phyloP scores from a whole-genome alignment of 2,113 vertebrate genomes.

The Scomber colias region DNA sequence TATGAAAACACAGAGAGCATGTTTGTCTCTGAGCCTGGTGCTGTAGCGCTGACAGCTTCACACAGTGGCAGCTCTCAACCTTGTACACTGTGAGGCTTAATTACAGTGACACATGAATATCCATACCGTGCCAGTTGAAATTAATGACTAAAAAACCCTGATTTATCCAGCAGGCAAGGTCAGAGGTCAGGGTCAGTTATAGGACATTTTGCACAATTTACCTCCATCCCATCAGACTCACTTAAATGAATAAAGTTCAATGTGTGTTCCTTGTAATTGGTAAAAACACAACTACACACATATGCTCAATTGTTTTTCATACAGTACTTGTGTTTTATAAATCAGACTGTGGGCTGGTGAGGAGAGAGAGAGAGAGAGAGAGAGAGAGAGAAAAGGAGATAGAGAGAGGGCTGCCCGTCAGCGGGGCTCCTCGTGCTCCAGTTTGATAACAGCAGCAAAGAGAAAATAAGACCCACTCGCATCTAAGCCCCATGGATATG shows the following conservation, averaged over 20 bases:
- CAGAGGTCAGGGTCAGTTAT: constrained; percentile 25
- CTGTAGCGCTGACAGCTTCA: constrained; percentile 52
- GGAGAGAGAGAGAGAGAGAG: constrained; percentile 1
- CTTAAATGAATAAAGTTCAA: neutral
- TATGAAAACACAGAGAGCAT: constrained; percentile 69
- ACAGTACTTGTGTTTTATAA: neutral
- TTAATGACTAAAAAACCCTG: constrained; percentile 25
- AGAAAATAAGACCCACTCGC: constrained; percentile 65
- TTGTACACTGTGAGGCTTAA: constrained; percentile 45
- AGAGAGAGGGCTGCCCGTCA: constrained; percentile 62
- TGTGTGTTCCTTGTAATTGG: neutral
- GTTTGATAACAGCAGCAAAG: constrained; percentile 83
- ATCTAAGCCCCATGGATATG: constrained; percentile 62
- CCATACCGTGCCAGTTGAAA: constrained; percentile 47
- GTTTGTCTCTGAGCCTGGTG: constrained; percentile 48
- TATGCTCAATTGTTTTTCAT: neutral
- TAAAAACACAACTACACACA: neutral
- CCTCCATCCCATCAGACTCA: constrained; percentile 3
- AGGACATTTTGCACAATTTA: constrained; percentile 19
- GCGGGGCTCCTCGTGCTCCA: constrained; percentile 75
- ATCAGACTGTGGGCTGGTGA: neutral
- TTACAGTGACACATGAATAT: constrained; percentile 65
- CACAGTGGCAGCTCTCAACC: constrained; percentile 43
- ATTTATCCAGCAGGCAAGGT: constrained; percentile 51
- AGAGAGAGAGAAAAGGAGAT: neutral